Conservation (phyloP, 2,113 vertebrate species). For the Nycticryphes semicollaris region DNA sequence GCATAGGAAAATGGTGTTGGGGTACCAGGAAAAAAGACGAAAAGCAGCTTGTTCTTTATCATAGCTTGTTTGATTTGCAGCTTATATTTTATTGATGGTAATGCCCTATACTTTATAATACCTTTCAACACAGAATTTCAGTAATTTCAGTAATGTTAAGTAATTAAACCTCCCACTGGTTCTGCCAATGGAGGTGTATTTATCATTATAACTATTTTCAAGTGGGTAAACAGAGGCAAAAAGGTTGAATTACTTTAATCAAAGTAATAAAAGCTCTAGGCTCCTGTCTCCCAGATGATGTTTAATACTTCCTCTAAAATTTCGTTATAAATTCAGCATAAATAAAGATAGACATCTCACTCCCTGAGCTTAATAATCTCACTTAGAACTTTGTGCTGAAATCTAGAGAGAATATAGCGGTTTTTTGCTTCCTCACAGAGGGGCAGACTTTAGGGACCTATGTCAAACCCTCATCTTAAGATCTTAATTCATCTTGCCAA, state of each 20-base stretch:
- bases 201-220: conserved; percentile 47
- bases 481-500: not conserved
- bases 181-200: conserved; percentile 41
- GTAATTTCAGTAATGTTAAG: conserved; percentile 46
- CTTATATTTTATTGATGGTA: conserved; percentile 49
- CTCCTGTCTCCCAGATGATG: not conserved
- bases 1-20: not conserved
- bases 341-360: not conserved
- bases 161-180: conserved; percentile 55
- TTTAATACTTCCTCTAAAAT: not conserved
- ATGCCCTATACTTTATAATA: conserved; percentile 39
- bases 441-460: not conserved
- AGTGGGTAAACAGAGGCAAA: conserved; percentile 46
- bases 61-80: conserved; percentile 41
- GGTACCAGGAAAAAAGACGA: not conserved
- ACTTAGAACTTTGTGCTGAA: not conserved
- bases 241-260: conserved; percentile 26
- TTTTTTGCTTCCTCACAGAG: not conserved
- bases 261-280: conserved; percentile 10
- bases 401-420: not conserved
- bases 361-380: not conserved
- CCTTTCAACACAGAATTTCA: conserved; percentile 44
- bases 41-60: not conserved
- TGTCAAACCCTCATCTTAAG: not conserved
- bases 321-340: not conserved